These are phyloP conservation scores for Rafetus swinhoei DNA, from an alignment of 2,113 vertebrate genomes.

Conservation along the genomic window DNA sequence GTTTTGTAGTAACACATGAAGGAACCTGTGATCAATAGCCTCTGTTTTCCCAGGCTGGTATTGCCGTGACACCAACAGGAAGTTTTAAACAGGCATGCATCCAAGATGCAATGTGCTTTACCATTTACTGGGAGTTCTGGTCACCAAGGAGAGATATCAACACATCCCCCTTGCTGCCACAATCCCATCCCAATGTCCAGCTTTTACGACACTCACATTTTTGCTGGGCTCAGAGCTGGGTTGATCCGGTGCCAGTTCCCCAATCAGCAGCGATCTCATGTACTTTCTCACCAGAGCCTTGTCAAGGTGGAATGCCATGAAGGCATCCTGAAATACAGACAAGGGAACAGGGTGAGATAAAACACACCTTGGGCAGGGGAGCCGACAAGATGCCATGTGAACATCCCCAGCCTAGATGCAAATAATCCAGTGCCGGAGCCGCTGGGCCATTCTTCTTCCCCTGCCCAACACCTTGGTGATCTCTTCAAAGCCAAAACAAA, in stretches of 20 bases:
- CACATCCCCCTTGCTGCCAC: neutral
- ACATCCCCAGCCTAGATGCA: neutral
- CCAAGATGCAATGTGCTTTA: neutral
- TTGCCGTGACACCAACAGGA: neutral
- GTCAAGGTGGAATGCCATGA: conserved; percentile 83
- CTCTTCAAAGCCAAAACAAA: neutral
- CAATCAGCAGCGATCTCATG: conserved; percentile 81
- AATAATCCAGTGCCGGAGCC: neutral
- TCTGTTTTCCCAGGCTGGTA: neutral
- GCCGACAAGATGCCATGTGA: neutral
- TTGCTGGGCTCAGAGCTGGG: conserved; percentile 85
- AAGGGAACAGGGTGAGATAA: neutral
- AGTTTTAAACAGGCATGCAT: neutral
- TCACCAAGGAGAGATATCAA: neutral
- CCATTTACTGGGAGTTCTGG: neutral
- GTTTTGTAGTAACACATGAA: too few relatives aligned
- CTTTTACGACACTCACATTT: conserved; percentile 75
- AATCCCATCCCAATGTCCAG: neutral
- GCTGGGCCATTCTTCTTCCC: neutral
- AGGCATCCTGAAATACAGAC: conserved; percentile 78
- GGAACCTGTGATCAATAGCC: neutral
- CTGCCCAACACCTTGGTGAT: neutral
- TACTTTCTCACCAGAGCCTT: conserved; percentile 81
- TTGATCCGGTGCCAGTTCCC: conserved; percentile 83
- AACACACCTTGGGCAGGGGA: fast-evolving